A percentile compares a stretch with the other conserved stretches of the same genome.
Conservation (phyloP, 2,888 invertebrate species). For the Lepas anatifera region DNA sequence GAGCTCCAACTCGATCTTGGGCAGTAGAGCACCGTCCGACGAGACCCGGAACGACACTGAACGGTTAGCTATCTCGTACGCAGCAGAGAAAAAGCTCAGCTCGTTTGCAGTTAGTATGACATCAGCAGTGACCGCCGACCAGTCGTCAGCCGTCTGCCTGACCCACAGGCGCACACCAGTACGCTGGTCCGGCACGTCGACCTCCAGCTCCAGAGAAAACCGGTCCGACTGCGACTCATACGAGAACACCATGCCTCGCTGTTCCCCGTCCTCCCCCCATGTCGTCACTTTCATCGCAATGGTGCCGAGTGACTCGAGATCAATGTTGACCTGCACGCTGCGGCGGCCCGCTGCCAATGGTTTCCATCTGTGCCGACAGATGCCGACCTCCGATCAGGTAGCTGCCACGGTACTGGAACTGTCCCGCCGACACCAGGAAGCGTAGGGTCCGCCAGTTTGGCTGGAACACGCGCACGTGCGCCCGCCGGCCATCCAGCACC, state of each 20-base stretch:
- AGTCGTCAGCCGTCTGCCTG: neutral
- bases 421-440: neutral
- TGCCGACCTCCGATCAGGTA: neutral
- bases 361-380: neutral
- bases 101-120: neutral
- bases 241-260: neutral
- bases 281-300: slow-evolving; percentile 4
- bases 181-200: neutral
- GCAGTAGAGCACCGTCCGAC: neutral
- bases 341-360: neutral
- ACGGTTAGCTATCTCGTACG: neutral
- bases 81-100: neutral
- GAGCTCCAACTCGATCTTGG: neutral
- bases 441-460: neutral
- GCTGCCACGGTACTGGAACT: neutral
- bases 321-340: neutral
- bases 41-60: neutral
- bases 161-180: neutral
- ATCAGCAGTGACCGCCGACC: neutral
- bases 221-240: neutral
- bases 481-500: neutral
- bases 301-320: neutral
- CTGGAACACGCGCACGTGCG: neutral
- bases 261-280: neutral
- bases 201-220: neutral